Base-by-base conservation (phyloP, 2,113 vertebrate species). In the Numida meleagris region DNA sequence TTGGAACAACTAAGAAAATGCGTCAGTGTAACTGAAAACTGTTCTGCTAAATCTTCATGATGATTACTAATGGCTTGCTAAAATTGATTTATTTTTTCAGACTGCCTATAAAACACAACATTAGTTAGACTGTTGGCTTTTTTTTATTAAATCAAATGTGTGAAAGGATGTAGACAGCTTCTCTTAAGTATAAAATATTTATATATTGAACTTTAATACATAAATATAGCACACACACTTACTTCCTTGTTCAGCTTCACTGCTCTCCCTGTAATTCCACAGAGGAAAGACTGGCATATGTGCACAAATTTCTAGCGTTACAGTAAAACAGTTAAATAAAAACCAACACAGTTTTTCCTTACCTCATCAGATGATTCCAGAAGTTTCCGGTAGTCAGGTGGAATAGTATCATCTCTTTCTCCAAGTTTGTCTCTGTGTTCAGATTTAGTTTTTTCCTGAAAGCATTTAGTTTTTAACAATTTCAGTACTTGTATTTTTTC, bases 381-480 rank as follows among this genome's bases (percentile, higher is more conserved):
- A 65, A 98, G 91, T 34, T 98, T 96, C 25, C 4, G 73, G 13
- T 97, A 98, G 3, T 98, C 97, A 10, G 98, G 98, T 4, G 98
- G 98, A 25, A 98, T 96, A 10, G 98, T 98, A 65, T 98, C 97
- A 2, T 98, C 98, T 92, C 95, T 96, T 66, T 98, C 98, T 77
- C 98, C 98, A 61, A 98, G 97, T 55, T 97, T 98, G 42, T 98
- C 97, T 85, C 63, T 96, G 43, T 98, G 96, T 38, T 98, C 97
- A 58, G 97, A 93, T 93, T 95, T 96, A 24, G 92, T 86, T 82
- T 91, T 97, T 84, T 98, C 98, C 98, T 98, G 63, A 33, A 97
- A 97, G 45, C 9, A 87, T 77, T 45, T 27, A 23, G 67, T n/a
- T 57, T 59, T 59, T 57, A 55, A 73, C 4, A 86, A 5, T 34